Percentiles rank a stretch among this genome's conserved stretches.
Conservation (phyloP, 2,113 vertebrate species). For the Perccottus glenii region DNA sequence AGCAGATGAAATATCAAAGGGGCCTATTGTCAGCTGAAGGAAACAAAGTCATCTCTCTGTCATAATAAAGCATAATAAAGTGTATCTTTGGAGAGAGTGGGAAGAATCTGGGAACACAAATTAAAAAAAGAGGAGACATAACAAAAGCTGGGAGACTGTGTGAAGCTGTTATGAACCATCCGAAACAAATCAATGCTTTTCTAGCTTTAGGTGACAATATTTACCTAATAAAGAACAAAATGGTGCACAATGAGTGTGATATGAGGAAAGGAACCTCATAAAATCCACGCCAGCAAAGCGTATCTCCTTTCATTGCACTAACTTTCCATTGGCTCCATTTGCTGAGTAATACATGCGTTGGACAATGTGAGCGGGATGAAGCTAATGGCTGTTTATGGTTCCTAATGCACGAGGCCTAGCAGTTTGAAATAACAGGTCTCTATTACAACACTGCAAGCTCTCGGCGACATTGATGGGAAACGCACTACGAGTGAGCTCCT, state of each 20-base stretch:
- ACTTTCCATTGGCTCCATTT: conserved; percentile 50
- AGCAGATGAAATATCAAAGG: conserved; percentile 33
- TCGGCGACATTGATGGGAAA: conserved; percentile 47
- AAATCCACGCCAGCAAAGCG: conserved; percentile 49
- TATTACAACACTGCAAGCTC: conserved; percentile 20
- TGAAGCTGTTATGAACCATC: background rate
- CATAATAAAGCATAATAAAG: conserved; percentile 37
- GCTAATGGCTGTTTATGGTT: conserved; percentile 66
- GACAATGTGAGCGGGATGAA: conserved; percentile 25
- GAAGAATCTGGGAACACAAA: conserved; percentile 1
- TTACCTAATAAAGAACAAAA: conserved; percentile 34
- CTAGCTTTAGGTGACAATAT: conserved; percentile 12
- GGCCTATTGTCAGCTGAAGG: conserved; percentile 31
- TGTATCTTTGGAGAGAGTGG: conserved; percentile 20
- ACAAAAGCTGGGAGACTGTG: conserved; percentile 10
- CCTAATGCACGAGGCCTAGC: conserved; percentile 50
- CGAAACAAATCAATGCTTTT: conserved; percentile 26
- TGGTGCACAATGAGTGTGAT: conserved; percentile 34
- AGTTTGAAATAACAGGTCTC: conserved; percentile 46
- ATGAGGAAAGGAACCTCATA: conserved; percentile 32
- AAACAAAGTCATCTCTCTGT: conserved; percentile 23
- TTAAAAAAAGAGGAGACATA: background rate
- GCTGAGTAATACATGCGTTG: conserved; percentile 48
- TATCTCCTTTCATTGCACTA: conserved; percentile 42
- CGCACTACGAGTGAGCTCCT: conserved; percentile 18